These are phyloP conservation scores for Drosophila elegans DNA, from an alignment of 1,140 invertebrate species.

Conservation along the genomic window DNA sequence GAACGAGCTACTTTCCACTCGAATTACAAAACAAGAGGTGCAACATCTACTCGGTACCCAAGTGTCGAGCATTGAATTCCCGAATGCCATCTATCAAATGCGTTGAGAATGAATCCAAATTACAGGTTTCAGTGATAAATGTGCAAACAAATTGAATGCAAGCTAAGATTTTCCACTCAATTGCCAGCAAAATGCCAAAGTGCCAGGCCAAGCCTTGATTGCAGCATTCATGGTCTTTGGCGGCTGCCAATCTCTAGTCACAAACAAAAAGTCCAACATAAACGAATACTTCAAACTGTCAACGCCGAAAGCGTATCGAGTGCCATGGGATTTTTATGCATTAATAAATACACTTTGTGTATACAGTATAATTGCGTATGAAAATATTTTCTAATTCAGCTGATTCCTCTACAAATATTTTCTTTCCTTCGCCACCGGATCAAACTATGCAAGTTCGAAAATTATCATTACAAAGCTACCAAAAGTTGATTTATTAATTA, in stretches of 20 bases:
- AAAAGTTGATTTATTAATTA: conserved; percentile 48
- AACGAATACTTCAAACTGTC: conserved; percentile 61
- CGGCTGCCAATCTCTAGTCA: conserved; percentile 67
- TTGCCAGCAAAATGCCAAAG: conserved; percentile 61
- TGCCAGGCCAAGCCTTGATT: conserved; percentile 55
- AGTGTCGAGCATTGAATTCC: conserved; percentile 30
- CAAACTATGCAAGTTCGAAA: conserved; percentile 35
- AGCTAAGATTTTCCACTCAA: conserved; percentile 49
- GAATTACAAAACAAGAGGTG: conserved; percentile 59
- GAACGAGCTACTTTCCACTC: conserved; percentile 58
- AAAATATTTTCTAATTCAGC: conserved; percentile 27
- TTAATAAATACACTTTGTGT: conserved; percentile 31
- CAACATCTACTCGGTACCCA: conserved; percentile 35
- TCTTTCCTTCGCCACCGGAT: conserved; percentile 7
- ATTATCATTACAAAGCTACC: conserved; percentile 73
- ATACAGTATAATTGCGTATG: conserved; percentile 29
- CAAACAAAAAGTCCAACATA: conserved; percentile 16
- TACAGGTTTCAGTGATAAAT: conserved; percentile 60
- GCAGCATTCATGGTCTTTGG: conserved; percentile 58
- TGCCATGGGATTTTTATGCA: conserved; percentile 32
- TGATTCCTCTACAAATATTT: conserved; percentile 30
- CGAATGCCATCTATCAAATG: conserved; percentile 33
- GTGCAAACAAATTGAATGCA: conserved; percentile 52
- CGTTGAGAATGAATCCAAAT: conserved; percentile 34
- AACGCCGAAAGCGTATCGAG: conserved; percentile 60